Conservation (phyloP, 1,140 invertebrate species). For the Ptiloglossa arizonensis region DNA sequence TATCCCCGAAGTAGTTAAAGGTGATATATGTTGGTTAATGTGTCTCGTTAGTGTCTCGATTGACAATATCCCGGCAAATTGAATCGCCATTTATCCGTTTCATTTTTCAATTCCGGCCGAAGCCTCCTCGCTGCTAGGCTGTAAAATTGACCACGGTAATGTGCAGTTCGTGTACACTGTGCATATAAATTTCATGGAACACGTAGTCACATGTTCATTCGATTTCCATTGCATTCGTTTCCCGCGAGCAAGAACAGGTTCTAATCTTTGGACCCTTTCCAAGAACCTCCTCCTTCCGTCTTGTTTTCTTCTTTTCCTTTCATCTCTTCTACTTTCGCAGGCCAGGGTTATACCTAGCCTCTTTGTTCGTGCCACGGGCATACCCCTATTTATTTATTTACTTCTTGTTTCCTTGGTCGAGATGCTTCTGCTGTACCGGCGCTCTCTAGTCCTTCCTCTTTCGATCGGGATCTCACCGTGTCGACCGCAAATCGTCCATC, state of each 20-base stretch:
- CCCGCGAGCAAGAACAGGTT: slow-evolving; percentile 35
- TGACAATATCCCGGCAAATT: no score
- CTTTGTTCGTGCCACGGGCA: slow-evolving; percentile 29
- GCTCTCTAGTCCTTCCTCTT: not conserved
- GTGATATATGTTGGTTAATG: no score
- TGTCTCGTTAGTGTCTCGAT: no score
- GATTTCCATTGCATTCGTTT: slow-evolving; percentile 24
- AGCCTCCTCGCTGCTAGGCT: no score
- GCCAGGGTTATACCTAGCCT: not conserved
- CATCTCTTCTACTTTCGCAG: slow-evolving; percentile 1
- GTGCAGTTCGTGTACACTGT: no score
- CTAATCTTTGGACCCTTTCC: slow-evolving; percentile 53
- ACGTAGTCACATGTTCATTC: not conserved
- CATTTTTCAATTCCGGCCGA: no score
- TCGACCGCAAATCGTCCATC: not conserved
- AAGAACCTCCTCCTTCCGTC: slow-evolving; percentile 18
- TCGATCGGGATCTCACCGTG: not conserved
- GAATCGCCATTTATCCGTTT: no score
- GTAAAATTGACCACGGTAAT: no score
- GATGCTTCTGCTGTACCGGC: slow-evolving; percentile 1
- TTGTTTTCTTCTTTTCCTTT: slow-evolving; percentile 1
- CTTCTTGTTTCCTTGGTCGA: slow-evolving; percentile 31
- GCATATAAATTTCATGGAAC: slow-evolving; percentile 10
- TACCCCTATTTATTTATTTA: slow-evolving; percentile 41
- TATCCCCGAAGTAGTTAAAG: no score